These are phyloP conservation scores for Machimus rusticus DNA, from an alignment of 2,888 invertebrate species.

Conservation along the genomic window DNA sequence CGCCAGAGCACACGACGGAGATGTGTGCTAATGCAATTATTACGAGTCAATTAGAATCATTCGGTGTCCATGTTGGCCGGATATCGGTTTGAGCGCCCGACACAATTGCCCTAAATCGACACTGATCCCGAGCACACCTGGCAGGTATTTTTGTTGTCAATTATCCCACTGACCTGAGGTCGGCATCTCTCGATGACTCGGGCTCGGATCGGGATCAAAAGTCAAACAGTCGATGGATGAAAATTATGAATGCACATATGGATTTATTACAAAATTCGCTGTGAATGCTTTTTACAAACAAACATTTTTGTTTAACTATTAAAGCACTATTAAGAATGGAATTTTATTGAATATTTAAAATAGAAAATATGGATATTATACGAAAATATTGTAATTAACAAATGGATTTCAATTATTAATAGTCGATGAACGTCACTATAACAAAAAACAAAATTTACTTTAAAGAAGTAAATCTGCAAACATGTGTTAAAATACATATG, in stretches of 20 bases:
- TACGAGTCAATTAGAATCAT: conserved; percentile 33
- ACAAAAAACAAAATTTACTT: too few species aligned
- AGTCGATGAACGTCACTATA: too few species aligned
- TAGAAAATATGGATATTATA: not conserved
- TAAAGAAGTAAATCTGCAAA: too few species aligned
- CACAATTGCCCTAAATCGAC: not conserved
- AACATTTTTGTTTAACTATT: not conserved
- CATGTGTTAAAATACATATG: too few species aligned
- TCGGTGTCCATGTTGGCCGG: conserved; percentile 9
- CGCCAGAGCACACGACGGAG: not conserved
- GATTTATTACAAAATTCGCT: not conserved
- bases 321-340: not conserved
- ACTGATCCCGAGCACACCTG: not conserved
- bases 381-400: too few species aligned
- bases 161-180: not conserved
- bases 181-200: not conserved
- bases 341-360: not conserved
- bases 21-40: conserved; percentile 37
- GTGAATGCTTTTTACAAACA: not conserved
- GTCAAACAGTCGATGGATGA: not conserved
- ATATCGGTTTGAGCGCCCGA: not conserved
- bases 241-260: not conserved
- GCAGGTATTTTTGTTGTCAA: not conserved
- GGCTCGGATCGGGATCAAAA: not conserved
- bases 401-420: too few species aligned